Evolutionary conservation across 2,797 vertebrate species (phyloP), one percentile per base, ranked within the genome.

Genomic region (Smutsia gigantea): DNA sequence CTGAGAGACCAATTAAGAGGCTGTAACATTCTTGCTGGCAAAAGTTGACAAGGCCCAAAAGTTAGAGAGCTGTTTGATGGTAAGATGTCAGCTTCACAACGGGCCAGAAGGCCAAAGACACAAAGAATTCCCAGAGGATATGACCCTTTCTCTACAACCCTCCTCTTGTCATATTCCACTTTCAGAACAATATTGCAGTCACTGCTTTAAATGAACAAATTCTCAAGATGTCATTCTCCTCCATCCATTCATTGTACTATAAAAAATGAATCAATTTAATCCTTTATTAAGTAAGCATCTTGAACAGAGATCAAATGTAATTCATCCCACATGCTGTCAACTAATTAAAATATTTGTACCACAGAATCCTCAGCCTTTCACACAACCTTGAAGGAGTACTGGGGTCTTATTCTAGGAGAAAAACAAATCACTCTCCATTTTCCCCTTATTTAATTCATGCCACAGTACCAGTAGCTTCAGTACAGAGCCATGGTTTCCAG

Each of bases 281-380:
- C n/a, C 55, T 88, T 87, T 78, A 78, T 97, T 84, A 92, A 84
- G 86, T 34, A 95, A 92, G 66, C 64, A 91, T 84, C 93, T 75
- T 91, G 61, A 96, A 93, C 19, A 78, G 87, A 86, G 94, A 96
- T 97, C 88, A 97, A 88, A 84, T 59, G 63, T 64, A 92, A 94
- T 89, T 93, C 69, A 83, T 81, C 74, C 83, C 74, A 94, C 75
- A 59, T 14, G 27, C 87, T 96, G 84, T 96, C 95, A 94, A 90
- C 92, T 96, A 94, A 96, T 97, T 97, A 95, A 95, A 91, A 68
- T 95, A 92, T 93, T 97, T 95, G 79, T 91, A 87, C 74, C 49
- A 71, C 68, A 81, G 85, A 88, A 81, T 89, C 34, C 64, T 95
- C 39, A 90, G 82, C 49, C 77, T 97, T 82, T 85, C 49, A 61